These are phyloP conservation scores for Drosophila kanekoi DNA, from an alignment of 2,888 invertebrate species.

Conservation along the genomic window DNA sequence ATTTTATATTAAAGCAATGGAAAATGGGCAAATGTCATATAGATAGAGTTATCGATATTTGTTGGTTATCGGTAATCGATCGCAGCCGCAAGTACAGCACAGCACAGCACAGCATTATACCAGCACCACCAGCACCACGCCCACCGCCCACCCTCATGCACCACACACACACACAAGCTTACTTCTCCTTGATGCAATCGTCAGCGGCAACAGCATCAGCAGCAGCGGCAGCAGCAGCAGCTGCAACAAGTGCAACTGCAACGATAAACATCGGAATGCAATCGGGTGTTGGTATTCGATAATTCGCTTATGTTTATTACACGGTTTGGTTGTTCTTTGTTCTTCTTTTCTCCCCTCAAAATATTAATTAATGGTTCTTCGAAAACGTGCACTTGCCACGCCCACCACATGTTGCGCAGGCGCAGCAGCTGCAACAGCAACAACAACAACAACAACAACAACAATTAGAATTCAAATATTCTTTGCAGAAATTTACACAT, in stretches of 20 bases:
- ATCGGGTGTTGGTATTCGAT: conserved; percentile 71
- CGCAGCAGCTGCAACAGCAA: conserved; percentile 67
- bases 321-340: conserved; percentile 44
- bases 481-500: conserved; percentile 84
- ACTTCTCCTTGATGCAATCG: conserved; percentile 47
- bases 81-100: conserved; percentile 38
- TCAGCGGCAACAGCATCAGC: conserved; percentile 25
- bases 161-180: conserved; percentile 26
- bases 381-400: conserved; percentile 67
- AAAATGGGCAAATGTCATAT: conserved; percentile 36
- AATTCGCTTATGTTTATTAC: conserved; percentile 44
- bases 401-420: conserved; percentile 75
- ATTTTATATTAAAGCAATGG: conserved; percentile 33
- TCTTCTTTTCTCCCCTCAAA: conserved; percentile 22
- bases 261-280: conserved; percentile 46
- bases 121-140: conserved; percentile 22
- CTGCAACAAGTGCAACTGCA: conserved; percentile 34
- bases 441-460: conserved; percentile 34
- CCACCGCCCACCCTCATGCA: conserved; percentile 57
- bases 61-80: conserved; percentile 22
- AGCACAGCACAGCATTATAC: conserved; percentile 19
- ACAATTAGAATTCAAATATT: conserved; percentile 56
- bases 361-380: conserved; percentile 30
- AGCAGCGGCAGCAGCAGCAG: conserved; percentile 34
- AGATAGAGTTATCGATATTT: conserved; percentile 47